Percentiles rank a stretch among this genome's conserved stretches.
These are phyloP conservation scores for Pachyramphus minor DNA, from an alignment of 2,113 vertebrate genomes.

Conservation along the genomic window DNA sequence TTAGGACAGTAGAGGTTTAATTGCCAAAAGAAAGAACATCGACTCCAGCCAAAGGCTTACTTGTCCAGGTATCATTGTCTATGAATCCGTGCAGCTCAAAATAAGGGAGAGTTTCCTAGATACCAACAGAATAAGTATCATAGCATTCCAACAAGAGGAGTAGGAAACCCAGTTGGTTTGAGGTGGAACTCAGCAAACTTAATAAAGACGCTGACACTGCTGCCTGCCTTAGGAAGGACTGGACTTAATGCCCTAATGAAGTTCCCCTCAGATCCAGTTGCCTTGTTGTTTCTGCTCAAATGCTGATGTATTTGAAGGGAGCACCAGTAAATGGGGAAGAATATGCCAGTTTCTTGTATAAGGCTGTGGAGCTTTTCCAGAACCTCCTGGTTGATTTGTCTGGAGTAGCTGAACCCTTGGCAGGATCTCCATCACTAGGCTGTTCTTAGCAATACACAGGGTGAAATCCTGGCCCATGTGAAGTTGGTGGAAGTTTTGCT, in stretches of 20 bases:
- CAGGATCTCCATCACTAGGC: neutral
- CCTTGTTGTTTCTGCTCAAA: neutral
- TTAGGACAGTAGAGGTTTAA: neutral
- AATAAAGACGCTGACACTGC: neutral
- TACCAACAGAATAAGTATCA: neutral
- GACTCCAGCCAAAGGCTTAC: neutral
- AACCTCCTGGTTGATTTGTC: neutral
- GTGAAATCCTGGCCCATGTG: neutral
- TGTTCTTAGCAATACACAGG: neutral
- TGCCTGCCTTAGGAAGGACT: neutral
- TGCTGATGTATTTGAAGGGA: neutral
- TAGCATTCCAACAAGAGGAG: neutral
- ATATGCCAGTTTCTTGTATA: neutral
- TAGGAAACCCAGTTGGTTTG: neutral
- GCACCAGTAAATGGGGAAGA: neutral
- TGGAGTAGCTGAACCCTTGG: neutral
- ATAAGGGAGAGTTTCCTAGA: neutral
- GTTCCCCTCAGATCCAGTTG: neutral
- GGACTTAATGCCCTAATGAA: neutral
- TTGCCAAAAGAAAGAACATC: neutral
- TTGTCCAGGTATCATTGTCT: neutral
- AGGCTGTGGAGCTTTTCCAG: conserved; percentile 13
- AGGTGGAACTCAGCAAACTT: neutral
- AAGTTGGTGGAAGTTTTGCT: neutral
- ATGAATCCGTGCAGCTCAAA: neutral